Percentiles rank a stretch among this genome's conserved stretches.
These are phyloP conservation scores for Trichoplusia ni DNA, from an alignment of 1,140 invertebrate species.

Conservation along the genomic window DNA sequence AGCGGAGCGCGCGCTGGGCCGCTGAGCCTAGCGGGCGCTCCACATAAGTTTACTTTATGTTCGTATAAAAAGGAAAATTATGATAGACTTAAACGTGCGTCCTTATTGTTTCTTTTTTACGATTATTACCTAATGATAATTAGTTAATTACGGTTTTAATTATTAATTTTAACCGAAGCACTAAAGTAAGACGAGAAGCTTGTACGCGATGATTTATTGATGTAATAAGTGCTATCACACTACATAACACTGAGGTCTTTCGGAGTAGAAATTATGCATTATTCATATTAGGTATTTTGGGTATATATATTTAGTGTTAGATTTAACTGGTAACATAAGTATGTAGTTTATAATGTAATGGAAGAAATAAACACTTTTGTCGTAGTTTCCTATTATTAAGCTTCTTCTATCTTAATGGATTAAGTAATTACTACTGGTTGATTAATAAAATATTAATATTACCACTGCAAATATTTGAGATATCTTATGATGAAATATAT, in stretches of 20 bases:
- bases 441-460: constrained; percentile 82
- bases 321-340: constrained; percentile 79
- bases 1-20: constrained; percentile 19
- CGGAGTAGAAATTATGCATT: constrained; percentile 79
- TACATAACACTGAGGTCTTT: constrained; percentile 75
- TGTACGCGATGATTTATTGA: constrained; percentile 72
- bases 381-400: constrained; percentile 82
- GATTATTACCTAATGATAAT: constrained; percentile 80
- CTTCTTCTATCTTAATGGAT: constrained; percentile 82
- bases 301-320: constrained; percentile 79
- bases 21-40: constrained; percentile 18
- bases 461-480: constrained; percentile 83
- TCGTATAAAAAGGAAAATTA: constrained; percentile 82
- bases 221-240: constrained; percentile 77
- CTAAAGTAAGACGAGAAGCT: constrained; percentile 77
- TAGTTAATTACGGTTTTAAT: constrained; percentile 83
- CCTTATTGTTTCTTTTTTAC: constrained; percentile 75
- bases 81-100: constrained; percentile 80
- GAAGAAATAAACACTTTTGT: constrained; percentile 77
- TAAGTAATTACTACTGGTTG: constrained; percentile 81
- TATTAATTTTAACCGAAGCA: constrained; percentile 80
- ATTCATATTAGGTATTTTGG: constrained; percentile 82
- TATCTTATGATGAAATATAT: constrained; percentile 82
- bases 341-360: constrained; percentile 80
- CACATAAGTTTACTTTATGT: constrained; percentile 62